These are phyloP conservation scores for rabbit (Oryctolagus cuniculus) DNA, from an alignment of 2,113 vertebrate species.

Conservation along the genomic window mOryCun1.1 NC_091436.1:122344001-122344500, in stretches of 20 bases:
- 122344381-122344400: neutral
- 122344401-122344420: neutral
- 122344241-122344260: neutral
- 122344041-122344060: neutral
- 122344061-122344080: neutral
- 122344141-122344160: neutral
- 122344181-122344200: neutral
- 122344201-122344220: neutral
- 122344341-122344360: neutral
- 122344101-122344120: neutral
- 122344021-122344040: neutral
- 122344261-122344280: neutral
- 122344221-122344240: neutral
- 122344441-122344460: neutral
- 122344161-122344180: neutral
- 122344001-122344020: neutral
- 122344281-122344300: neutral
- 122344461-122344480: neutral
- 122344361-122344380: neutral
- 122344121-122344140: neutral
- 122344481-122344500: neutral
- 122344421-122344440: accelerated
- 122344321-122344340: neutral
- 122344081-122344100: neutral
- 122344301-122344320: neutral